A percentile compares a stretch with the other conserved stretches of the same genome.
These are phyloP conservation scores for Spondyliosoma cantharus DNA, from an alignment of 2,797 vertebrate species.

Conservation along the genomic window DNA sequence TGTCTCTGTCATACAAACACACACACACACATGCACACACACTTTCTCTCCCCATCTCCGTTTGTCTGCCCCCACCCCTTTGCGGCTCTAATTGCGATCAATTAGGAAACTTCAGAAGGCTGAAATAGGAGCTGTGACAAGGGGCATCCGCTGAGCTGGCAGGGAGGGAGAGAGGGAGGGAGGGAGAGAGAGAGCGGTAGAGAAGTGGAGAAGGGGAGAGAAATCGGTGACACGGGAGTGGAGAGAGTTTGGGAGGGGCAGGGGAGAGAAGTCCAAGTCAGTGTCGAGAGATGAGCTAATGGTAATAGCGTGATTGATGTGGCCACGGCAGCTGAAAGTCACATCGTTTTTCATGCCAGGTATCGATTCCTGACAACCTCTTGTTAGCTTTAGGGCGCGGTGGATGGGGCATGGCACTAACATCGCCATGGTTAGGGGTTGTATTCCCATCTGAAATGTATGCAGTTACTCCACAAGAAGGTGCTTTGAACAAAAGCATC, in stretches of 20 bases:
- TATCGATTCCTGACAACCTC: slow-evolving; percentile 77
- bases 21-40: slow-evolving; percentile 22
- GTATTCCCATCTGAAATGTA: slow-evolving; percentile 55
- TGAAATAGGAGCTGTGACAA: slow-evolving; percentile 83
- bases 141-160: slow-evolving; percentile 82
- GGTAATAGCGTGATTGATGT: slow-evolving; percentile 79
- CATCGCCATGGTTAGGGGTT: slow-evolving; percentile 39
- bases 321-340: slow-evolving; percentile 74
- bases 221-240: slow-evolving; percentile 45
- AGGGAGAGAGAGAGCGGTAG: slow-evolving; percentile 13
- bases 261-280: slow-evolving; percentile 56
- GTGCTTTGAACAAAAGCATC: slow-evolving; percentile 42
- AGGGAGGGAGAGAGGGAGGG: slow-evolving; percentile 40
- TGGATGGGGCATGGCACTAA: slow-evolving; percentile 53
- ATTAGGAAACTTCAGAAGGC: slow-evolving; percentile 85
- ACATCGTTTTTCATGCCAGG: slow-evolving; percentile 76
- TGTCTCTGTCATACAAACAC: slow-evolving; percentile 9
- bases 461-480: slow-evolving; percentile 33
- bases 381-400: slow-evolving; percentile 68
- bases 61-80: slow-evolving; percentile 42
- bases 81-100: slow-evolving; percentile 85
- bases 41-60: slow-evolving; percentile 59
- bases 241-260: slow-evolving; percentile 40
- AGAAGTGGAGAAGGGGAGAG: slow-evolving; percentile 25
- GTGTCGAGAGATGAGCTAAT: slow-evolving; percentile 79